Base-by-base conservation (phyloP, 2,113 vertebrate genomes). In the Albula goreensis region DNA sequence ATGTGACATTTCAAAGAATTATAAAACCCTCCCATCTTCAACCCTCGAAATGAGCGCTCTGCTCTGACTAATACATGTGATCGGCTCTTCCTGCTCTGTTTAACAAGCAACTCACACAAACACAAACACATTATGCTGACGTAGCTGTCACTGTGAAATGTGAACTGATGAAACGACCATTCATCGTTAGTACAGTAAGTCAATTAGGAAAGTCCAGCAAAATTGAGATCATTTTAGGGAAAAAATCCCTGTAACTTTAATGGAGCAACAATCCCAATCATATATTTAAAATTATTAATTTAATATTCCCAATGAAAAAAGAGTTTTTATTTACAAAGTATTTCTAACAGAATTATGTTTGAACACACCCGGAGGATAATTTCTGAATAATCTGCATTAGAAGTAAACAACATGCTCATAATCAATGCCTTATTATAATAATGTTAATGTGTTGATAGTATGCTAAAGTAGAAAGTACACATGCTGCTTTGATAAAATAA, bases 201-300 rank as follows among this genome's bases (percentile, higher is more conserved):
- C 93, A 94, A 93, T 95, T 93, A 95, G 95, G 93, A 92, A 31
- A 9, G 53, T 74, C 31, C 93, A 94, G 95, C 95, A 96, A 95
- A 94, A 94, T 92, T 92, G 93, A 94, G 91, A 96, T 94, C 94
- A 95, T 95, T 96, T 90, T 85, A 86, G 85, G 53, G 90, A 91
- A 93, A 90, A 89, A 66, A 85, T 88, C 82, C 89, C 86, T 90
- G 87, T 91, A 92, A 92, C 93, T 88, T 89, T 91, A 88, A 86
- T 41, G 86, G 89, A 51, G 83, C 85, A 88, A 82, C 86, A 52
- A 90, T 86, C 90, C 87, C 91, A 92, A 87, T 92, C 86, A 88
- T 82, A 86, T 89, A 84, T 92, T 89, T 87, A 86, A 88, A 82
- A 91, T 91, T 25, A 92, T 93, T 94, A 87, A 94, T 92, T 93